Percentiles rank a stretch among this genome's conserved stretches.
phyloP scores from a whole-genome alignment of 2,888 invertebrate species.

The Pardosa pseudoannulata region DNA sequence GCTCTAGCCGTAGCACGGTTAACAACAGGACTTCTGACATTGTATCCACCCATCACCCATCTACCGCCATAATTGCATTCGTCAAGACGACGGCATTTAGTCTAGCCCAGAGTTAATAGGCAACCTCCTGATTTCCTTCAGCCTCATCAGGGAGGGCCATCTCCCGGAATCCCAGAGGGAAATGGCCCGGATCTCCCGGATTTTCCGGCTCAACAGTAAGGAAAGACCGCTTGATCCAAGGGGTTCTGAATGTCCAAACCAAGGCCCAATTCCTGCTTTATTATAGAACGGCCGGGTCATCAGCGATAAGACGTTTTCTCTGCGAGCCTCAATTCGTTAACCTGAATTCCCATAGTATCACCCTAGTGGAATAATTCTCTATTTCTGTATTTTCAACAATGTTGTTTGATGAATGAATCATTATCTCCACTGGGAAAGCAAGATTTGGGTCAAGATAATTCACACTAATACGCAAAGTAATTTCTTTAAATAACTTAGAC shows the following conservation, averaged over 20 bases:
- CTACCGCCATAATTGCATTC: constrained; percentile 59
- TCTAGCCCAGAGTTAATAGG: constrained; percentile 44
- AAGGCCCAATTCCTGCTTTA: constrained; percentile 64
- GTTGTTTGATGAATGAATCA: background rate
- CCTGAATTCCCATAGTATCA: constrained; percentile 8
- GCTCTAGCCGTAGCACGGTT: background rate
- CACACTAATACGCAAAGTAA: too few relatives aligned
- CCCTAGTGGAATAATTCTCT: background rate
- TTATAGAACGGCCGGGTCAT: constrained; percentile 60
- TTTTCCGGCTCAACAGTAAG: constrained; percentile 72
- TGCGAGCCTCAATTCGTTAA: constrained; percentile 63
- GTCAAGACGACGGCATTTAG: constrained; percentile 47
- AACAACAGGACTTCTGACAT: background rate
- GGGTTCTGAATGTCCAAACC: constrained; percentile 50
- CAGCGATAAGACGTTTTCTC: constrained; percentile 60
- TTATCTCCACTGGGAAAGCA: background rate
- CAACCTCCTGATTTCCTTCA: constrained; percentile 52
- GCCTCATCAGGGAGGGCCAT: constrained; percentile 62
- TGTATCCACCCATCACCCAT: background rate
- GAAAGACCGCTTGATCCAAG: constrained; percentile 64
- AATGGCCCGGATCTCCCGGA: constrained; percentile 62
- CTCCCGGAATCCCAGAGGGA: constrained; percentile 57
- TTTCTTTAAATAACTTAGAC: too few relatives aligned
- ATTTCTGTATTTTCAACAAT: background rate
- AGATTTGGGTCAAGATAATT: too few relatives aligned